Evolutionary conservation across 2,797 vertebrate genomes (phyloP).

Genomic region (Acipenser oxyrinchus): DNA sequence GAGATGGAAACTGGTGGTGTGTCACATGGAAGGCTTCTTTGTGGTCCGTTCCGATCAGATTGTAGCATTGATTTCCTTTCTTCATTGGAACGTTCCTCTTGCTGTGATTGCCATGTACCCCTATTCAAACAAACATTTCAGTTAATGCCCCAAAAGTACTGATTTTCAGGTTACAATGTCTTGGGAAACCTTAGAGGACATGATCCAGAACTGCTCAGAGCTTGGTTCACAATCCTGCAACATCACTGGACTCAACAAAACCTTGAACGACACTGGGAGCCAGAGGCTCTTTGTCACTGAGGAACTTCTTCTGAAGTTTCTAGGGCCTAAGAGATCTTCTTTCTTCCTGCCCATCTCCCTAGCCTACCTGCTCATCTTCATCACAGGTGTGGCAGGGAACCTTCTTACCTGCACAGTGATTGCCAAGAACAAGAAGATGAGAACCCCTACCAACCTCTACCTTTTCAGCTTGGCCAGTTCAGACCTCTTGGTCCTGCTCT

Average conservation of each 20-base stretch:
- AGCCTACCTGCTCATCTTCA: slow-evolving; percentile 53
- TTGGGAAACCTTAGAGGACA: slow-evolving; percentile 7
- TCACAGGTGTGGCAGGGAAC: slow-evolving; percentile 55
- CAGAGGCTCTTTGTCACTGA: slow-evolving; percentile 4
- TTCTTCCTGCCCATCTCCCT: slow-evolving; percentile 50
- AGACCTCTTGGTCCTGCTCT: slow-evolving; percentile 57
- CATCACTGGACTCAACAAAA: slow-evolving; percentile 12
- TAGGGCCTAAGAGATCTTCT: slow-evolving; percentile 43
- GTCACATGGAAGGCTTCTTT: too few relatives aligned
- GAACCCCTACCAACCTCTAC: slow-evolving; percentile 63
- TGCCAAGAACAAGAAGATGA: slow-evolving; percentile 51
- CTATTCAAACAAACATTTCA: too few relatives aligned
- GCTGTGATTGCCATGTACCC: too few relatives aligned
- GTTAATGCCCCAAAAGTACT: too few relatives aligned
- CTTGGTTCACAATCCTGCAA: background rate
- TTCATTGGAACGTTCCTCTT: too few relatives aligned
- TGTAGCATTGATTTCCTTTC: too few relatives aligned
- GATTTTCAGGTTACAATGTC: background rate
- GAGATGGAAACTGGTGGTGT: too few relatives aligned
- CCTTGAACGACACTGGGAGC: background rate
- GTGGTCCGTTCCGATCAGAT: too few relatives aligned
- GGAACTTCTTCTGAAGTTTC: slow-evolving; percentile 3
- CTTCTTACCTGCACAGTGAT: slow-evolving; percentile 56
- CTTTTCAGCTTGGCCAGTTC: slow-evolving; percentile 61
- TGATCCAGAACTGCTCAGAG: slow-evolving; percentile 13